Conservation (phyloP, 2,888 invertebrate genomes). For the Troilus luridus region DNA sequence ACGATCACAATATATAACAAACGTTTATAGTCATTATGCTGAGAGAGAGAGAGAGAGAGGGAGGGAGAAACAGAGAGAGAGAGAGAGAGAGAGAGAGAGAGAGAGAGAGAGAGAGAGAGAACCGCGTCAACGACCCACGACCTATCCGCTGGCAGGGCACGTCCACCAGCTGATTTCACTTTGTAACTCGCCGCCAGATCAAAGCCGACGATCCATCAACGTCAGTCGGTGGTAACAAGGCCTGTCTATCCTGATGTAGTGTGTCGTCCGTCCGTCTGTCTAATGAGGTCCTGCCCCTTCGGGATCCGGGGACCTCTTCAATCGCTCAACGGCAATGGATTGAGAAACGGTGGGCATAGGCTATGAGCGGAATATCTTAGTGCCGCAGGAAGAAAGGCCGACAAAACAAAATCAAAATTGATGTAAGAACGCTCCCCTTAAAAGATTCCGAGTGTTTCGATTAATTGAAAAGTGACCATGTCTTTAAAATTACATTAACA, state of each 20-base stretch:
- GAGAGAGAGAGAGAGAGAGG: not conserved
- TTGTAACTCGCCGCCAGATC: constrained; percentile 53
- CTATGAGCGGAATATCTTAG: not conserved
- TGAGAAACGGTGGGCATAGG: not conserved
- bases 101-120: not conserved
- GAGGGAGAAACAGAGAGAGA: not conserved
- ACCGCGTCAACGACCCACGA: constrained; percentile 43
- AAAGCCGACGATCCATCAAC: constrained; percentile 43
- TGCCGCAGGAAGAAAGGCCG: not conserved
- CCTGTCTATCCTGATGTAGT: constrained; percentile 44
- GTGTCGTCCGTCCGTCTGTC: constrained; percentile 47
- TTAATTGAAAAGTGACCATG: not conserved
- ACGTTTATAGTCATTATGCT: constrained; percentile 2
- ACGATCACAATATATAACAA: not conserved
- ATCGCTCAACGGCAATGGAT: constrained; percentile 22
- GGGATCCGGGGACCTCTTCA: not conserved
- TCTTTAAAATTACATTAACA: too few species aligned
- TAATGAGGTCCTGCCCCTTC: constrained; percentile 37
- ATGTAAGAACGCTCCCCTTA: not conserved
- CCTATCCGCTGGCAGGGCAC: constrained; percentile 41
- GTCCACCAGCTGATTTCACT: constrained; percentile 55
- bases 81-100: not conserved
- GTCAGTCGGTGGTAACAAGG: constrained; percentile 41
- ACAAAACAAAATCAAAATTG: not conserved
- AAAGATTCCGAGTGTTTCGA: not conserved